Percentiles rank a stretch among this genome's conserved stretches.
Evolutionary conservation across 1,140 invertebrate species (phyloP).

Genomic region (Laupala kohalensis): DNA sequence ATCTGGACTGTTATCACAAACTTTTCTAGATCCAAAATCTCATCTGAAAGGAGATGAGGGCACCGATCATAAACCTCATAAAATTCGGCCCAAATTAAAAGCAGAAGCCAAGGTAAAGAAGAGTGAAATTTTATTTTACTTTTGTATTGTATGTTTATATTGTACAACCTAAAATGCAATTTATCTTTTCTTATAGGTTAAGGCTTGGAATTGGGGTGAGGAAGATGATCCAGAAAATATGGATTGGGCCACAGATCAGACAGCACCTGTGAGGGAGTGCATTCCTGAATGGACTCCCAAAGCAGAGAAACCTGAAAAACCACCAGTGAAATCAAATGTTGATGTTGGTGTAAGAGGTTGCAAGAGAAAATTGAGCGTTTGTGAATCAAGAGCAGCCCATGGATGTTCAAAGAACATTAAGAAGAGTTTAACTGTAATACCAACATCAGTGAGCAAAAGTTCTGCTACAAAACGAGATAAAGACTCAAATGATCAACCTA

Average conservation of each 20-base stretch:
- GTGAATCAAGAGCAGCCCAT: neutral
- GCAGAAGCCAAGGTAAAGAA: conserved; percentile 48
- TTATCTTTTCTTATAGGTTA: neutral
- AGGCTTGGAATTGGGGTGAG: neutral
- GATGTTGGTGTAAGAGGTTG: neutral
- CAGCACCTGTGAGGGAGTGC: neutral
- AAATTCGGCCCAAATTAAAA: conserved; percentile 33
- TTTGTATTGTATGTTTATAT: neutral
- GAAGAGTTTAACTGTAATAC: neutral
- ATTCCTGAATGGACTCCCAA: neutral
- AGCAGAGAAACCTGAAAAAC: neutral
- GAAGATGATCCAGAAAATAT: neutral
- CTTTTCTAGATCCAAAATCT: neutral
- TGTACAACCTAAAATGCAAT: neutral
- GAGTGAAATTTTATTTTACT: neutral
- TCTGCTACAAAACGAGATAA: neutral
- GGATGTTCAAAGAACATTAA: neutral
- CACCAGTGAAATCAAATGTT: neutral
- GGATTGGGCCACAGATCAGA: neutral
- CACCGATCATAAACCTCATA: conserved; percentile 14
- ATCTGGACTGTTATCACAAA: too few relatives aligned
- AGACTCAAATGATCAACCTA: neutral
- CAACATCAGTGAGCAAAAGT: neutral
- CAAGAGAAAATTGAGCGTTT: neutral
- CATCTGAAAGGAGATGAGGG: neutral